These are phyloP conservation scores for Pedetes capensis DNA, from an alignment of 2,113 vertebrate species.

Conservation along the genomic window DNA sequence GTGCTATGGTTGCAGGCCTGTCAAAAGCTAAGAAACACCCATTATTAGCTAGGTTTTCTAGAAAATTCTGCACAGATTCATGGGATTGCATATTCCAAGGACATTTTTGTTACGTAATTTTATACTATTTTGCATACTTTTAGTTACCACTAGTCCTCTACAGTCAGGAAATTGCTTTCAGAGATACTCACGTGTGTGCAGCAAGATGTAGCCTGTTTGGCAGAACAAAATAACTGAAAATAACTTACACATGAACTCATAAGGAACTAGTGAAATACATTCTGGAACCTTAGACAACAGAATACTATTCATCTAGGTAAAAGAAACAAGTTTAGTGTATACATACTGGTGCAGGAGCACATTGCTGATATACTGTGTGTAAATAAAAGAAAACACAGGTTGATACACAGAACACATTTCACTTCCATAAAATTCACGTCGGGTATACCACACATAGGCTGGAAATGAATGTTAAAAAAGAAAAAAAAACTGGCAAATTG, in stretches of 20 bases:
- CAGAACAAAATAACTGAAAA: not conserved
- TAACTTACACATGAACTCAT: not conserved
- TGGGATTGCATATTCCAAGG: not conserved
- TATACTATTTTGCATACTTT: not conserved
- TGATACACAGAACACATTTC: not conserved
- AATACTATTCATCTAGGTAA: constrained; percentile 1
- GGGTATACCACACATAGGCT: too few species aligned
- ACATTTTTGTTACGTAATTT: not conserved
- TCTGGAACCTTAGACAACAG: not conserved
- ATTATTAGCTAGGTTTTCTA: not conserved
- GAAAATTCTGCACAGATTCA: not conserved
- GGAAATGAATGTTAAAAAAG: not conserved
- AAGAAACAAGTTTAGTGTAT: constrained; percentile 23
- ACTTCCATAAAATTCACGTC: not conserved
- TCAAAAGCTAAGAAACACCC: not conserved
- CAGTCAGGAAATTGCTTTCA: not conserved
- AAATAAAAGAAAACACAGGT: constrained; percentile 35
- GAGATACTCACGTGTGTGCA: not conserved
- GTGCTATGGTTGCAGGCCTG: too few species aligned
- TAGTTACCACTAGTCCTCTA: not conserved
- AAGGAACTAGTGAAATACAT: not conserved
- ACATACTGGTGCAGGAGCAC: not conserved
- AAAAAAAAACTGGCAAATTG: not conserved
- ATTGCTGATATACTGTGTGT: not conserved
- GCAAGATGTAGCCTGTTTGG: not conserved